These are phyloP conservation scores for Philhelius pedissequus DNA, from an alignment of 2,888 invertebrate species.

Conservation along the genomic window DNA sequence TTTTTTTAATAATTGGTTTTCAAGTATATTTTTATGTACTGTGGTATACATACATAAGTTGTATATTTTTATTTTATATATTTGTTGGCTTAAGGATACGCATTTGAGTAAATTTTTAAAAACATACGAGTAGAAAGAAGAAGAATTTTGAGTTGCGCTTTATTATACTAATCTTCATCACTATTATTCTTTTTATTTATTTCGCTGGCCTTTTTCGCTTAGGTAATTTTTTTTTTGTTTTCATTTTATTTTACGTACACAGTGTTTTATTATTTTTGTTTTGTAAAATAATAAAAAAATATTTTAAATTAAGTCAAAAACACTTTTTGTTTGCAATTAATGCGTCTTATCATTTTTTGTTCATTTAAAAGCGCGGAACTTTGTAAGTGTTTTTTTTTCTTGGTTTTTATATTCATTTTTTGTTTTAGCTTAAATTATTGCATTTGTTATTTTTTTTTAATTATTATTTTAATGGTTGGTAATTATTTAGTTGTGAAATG, in stretches of 20 bases:
- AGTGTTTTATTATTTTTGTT: conserved; percentile 46
- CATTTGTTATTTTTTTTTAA: conserved; percentile 36
- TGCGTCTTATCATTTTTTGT: conserved; percentile 37
- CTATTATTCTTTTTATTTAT: conserved; percentile 18
- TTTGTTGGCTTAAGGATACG: conserved; percentile 42
- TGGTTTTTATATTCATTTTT: conserved; percentile 1
- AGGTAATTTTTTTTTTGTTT: conserved; percentile 26
- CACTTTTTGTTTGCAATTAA: conserved; percentile 54
- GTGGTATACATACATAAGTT: conserved; percentile 54
- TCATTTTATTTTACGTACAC: conserved; percentile 48
- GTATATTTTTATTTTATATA: neutral
- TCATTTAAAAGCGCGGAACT: conserved; percentile 66
- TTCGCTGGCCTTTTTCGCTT: conserved; percentile 28
- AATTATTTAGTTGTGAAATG: conserved; percentile 12
- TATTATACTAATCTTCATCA: conserved; percentile 38
- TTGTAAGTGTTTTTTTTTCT: conserved; percentile 29
- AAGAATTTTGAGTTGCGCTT: conserved; percentile 61
- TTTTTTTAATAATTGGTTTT: conserved; percentile 29
- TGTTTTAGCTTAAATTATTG: conserved; percentile 64
- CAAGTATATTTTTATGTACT: neutral
- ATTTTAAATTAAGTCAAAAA: conserved; percentile 60
- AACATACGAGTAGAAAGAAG: conserved; percentile 50
- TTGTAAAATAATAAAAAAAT: conserved; percentile 65
- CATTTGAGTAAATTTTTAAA: conserved; percentile 28
- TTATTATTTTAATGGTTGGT: conserved; percentile 31